phyloP scores from a whole-genome alignment of 2,888 invertebrate genomes.

The Gymnosoma rotundatum region DNA sequence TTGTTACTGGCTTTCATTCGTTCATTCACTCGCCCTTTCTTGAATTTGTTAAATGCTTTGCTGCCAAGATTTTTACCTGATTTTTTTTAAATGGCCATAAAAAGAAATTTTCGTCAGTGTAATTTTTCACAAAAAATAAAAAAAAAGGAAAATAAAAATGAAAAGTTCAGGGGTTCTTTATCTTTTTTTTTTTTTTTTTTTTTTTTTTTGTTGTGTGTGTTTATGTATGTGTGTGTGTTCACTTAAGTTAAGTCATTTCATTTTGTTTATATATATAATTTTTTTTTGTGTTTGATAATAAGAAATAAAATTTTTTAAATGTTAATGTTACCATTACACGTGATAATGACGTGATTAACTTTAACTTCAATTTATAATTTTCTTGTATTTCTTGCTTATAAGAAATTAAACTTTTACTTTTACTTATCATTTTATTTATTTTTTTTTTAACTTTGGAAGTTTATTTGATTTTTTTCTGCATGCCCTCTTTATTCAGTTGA shows the following conservation, averaged over 20 bases:
- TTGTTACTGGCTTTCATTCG: constrained; percentile 24
- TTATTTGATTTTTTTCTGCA: too few relatives aligned
- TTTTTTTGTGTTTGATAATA: constrained; percentile 31
- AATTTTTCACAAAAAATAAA: background rate
- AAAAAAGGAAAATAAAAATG: background rate
- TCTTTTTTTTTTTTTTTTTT: background rate
- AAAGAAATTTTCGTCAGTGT: constrained; percentile 9
- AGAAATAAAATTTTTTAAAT: constrained; percentile 76
- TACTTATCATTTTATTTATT: background rate
- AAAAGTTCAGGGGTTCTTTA: background rate
- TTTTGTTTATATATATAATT: constrained; percentile 46
- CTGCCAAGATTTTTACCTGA: constrained; percentile 11
- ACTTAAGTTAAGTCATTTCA: constrained; percentile 35
- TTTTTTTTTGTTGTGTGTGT: too few relatives aligned
- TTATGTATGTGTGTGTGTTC: background rate
- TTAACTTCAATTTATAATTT: constrained; percentile 53
- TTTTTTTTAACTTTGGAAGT: background rate
- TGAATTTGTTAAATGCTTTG: background rate
- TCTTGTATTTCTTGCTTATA: background rate
- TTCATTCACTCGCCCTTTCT: constrained; percentile 8
- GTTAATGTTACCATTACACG: constrained; percentile 78
- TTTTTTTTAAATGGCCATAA: constrained; percentile 25
- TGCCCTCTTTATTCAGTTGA: too few relatives aligned
- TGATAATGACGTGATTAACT: constrained; percentile 80
- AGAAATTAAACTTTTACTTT: background rate